These are phyloP conservation scores for Malurus cyaneus DNA, from an alignment of 2,113 vertebrate species.

Conservation along the genomic window DNA sequence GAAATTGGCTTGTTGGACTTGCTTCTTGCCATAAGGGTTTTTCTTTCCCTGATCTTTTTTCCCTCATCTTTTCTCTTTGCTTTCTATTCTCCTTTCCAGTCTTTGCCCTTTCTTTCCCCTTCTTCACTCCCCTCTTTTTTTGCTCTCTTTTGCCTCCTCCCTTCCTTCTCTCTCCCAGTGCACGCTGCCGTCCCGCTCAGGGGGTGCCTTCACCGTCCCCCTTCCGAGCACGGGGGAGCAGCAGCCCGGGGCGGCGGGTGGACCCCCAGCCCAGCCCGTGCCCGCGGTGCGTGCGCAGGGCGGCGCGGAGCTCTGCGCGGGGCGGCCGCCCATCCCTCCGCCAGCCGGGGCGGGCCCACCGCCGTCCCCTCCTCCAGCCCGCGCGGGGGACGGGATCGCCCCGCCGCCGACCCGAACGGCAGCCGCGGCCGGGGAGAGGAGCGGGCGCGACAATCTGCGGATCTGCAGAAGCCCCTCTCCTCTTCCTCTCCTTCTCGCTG, in stretches of 20 bases:
- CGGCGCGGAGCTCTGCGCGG: not conserved
- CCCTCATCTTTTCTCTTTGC: not conserved
- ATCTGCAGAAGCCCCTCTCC: not conserved
- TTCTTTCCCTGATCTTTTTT: not conserved
- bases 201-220: too few relatives aligned
- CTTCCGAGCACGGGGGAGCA: too few relatives aligned
- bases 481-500: too few relatives aligned
- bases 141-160: too few relatives aligned
- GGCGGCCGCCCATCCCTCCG: not conserved
- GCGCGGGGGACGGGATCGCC: not conserved
- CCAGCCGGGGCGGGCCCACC: conserved; percentile 13
- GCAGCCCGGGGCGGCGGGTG: accelerated
- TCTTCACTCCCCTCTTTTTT: not conserved
- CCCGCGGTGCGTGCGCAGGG: not conserved
- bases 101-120: too few relatives aligned
- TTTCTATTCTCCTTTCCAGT: not conserved
- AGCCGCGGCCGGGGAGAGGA: not conserved
- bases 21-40: not conserved
- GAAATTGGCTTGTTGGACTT: not conserved
- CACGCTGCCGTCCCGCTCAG: not conserved
- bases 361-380: conserved; percentile 36
- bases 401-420: not conserved
- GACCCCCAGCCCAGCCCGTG: not conserved
- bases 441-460: not conserved
- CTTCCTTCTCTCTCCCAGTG: too few relatives aligned